Evolutionary conservation across 2,888 invertebrate species (phyloP), one percentile per base, ranked within the genome.

Genomic region (Fragum sueziense): DNA sequence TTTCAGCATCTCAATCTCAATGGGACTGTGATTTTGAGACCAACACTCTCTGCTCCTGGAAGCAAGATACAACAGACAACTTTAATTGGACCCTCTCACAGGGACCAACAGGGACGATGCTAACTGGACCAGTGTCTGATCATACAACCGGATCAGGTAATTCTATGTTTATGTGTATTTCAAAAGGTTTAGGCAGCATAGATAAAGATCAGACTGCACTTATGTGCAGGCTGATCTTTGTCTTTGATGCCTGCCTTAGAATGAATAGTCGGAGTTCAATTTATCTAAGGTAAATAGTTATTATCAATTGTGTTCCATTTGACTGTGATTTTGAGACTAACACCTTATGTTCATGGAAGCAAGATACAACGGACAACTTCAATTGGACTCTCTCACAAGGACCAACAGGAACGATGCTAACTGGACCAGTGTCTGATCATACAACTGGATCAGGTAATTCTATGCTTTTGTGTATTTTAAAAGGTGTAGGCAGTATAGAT

Each of bases 1-100:
- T 71, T 59, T 2, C 27, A 88, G 88, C 82, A 20, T 77, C 82
- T 51, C 85, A 88, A 34, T 88, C 90, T 7, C 69, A 78, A 4
- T 88, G 85, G 79, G 90, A 90, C 82, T 91, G 91, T 79, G 82
- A 86, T 72, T 91, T 91, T 85, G 91, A 91, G 78, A 88, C 89
- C 72, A 82, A 80, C 27, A 62, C 47, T 22, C 22, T 89, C 22
- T 91, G 91, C 79, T 70, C 80, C 7, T 91, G 91, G 91, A 88
- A 85, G 2, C 88, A 90, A 67, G 80, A 78, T 67, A 65, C 52
- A 20, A 84, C 80, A 33, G 89, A 88, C 68, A 79, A 86, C 72
- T 90, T 90, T 74, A 85, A 89, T 79, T 91, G 91, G 91, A 87
- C 84, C 20, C 72, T 90, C 52, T 74, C 86, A 29, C 89, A 88